phyloP scores from a whole-genome alignment of 2,113 vertebrate species.

The Dipodomys merriami region DNA sequence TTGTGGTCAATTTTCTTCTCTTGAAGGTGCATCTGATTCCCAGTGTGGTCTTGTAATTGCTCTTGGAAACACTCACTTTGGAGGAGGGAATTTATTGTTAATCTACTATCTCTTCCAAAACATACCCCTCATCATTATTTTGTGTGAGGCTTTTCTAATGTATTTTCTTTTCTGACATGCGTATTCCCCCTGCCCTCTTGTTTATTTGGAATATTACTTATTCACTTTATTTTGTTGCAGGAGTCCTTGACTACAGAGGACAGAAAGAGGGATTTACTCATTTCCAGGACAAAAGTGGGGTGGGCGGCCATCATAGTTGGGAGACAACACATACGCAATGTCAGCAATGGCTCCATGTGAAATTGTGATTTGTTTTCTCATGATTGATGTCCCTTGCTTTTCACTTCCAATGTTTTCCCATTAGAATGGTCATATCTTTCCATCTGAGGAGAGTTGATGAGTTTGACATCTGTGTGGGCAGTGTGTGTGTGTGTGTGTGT shows the following conservation, averaged over 20 bases:
- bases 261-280: slow-evolving; percentile 8
- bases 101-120: neutral
- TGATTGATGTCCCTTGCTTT: slow-evolving; percentile 20
- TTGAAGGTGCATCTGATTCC: neutral
- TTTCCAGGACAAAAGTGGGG: neutral
- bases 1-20: neutral
- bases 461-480: neutral
- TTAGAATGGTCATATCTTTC: slow-evolving; percentile 17
- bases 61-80: slow-evolving; percentile 18
- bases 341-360: neutral
- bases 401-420: neutral
- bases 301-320: no score
- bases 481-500: neutral
- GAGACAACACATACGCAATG: neutral
- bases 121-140: neutral
- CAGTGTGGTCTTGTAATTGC: neutral
- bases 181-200: no score
- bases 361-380: slow-evolving; percentile 47
- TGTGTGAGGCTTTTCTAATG: neutral
- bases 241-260: neutral
- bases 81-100: neutral
- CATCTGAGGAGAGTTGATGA: neutral
- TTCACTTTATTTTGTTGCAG: slow-evolving; percentile 1
- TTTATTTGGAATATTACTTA: neutral
- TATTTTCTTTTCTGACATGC: neutral